Evolutionary conservation across 2,888 invertebrate genomes (phyloP), one percentile per base, ranked within the genome.

Genomic region (Auanema sp.): DNA sequence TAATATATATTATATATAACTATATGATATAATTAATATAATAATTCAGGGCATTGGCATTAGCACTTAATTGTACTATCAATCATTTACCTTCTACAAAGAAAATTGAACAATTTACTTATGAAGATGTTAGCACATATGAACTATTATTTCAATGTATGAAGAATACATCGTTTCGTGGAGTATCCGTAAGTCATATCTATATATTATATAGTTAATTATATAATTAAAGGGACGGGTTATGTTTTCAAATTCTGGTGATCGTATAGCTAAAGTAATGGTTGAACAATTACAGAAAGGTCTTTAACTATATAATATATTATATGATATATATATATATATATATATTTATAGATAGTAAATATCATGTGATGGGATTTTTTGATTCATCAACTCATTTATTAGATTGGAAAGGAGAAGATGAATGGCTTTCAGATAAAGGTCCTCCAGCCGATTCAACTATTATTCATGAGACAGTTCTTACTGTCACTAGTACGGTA

Each of bases 61-160:
- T 98, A 83, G 94, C 98, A 16, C 92, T 99, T 84, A 96, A 98
- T 86, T 94, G 93, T 86, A 95, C 97, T 23, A 92, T 93, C 90
- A 90, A 91, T 79, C 90, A 91, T 71, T 88, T 97, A 60, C 89
- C 89, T 76, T 89, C 88, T 69, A 91, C 91, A 25, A 89, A 91
- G 83, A 91, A 90, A 76, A 87, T 98, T 78, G 94, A 94, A 84
- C 91, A 95, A 85, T 98, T 98, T 86, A 92, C 92, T 59, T 98
- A 98, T 86, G 92, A 91, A 47, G 92, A 95, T 86, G 91, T 92
- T 84, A 91, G 91, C 84, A 94, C 95, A 65, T 93, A 93, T 10
- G 91, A 92, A 85, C 92, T 93, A 85, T 92, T 98, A 83, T 96
- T 96, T 86, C 90, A 92, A 68, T 96, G 97, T 44, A 95, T 98